Evolutionary conservation across 2,113 vertebrate genomes (phyloP).

Genomic region (Silurus glanis): DNA sequence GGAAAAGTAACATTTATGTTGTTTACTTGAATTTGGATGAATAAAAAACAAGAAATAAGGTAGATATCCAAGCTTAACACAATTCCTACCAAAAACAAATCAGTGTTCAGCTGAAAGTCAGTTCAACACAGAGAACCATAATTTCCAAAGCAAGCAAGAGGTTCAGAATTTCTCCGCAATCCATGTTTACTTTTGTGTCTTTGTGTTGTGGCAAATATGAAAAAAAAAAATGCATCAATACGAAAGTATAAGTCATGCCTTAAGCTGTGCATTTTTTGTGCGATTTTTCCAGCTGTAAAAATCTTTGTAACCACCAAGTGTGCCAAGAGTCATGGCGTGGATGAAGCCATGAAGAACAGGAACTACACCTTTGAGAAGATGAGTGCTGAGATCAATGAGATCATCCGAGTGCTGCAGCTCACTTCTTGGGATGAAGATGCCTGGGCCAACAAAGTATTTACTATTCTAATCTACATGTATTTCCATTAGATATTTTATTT

Average conservation of each 20-base stretch:
- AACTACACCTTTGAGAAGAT: slow-evolving; percentile 96
- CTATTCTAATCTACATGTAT: not conserved
- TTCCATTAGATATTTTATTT: not conserved
- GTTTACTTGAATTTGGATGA: not conserved
- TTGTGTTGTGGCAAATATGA: not conserved
- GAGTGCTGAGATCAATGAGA: slow-evolving; percentile 95
- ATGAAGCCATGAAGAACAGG: slow-evolving; percentile 94
- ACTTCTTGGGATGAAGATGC: slow-evolving; percentile 98
- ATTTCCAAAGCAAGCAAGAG: not conserved
- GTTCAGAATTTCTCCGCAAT: not conserved
- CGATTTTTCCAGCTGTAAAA: slow-evolving; percentile 83
- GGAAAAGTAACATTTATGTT: not conserved
- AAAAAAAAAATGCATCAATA: not conserved
- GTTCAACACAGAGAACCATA: not conserved
- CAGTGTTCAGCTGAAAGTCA: not conserved
- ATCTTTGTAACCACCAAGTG: slow-evolving; percentile 97
- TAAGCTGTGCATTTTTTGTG: not conserved
- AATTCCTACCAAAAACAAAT: too few relatives aligned
- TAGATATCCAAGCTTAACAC: not conserved
- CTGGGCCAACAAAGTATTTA: slow-evolving; percentile 91
- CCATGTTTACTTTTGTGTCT: not conserved
- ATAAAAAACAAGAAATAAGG: not conserved
- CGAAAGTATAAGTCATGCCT: not conserved
- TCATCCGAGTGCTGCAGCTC: slow-evolving; percentile 94
- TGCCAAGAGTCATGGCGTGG: slow-evolving; percentile 86